Conservation (phyloP, 2,797 vertebrate genomes). For the Thamnophis elegans region DNA sequence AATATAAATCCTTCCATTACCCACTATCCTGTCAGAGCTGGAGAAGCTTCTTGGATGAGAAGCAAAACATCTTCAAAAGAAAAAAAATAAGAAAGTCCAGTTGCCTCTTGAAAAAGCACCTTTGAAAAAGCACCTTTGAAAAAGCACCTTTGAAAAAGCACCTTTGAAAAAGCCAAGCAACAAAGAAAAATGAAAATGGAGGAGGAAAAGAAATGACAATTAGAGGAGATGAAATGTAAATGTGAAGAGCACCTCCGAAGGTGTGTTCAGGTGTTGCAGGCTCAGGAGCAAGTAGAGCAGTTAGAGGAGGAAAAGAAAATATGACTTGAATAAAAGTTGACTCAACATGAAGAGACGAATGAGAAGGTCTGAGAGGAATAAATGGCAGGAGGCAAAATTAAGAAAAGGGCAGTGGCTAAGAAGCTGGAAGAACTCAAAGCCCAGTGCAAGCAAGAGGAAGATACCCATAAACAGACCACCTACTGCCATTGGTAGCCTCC, state of each 20-base stretch:
- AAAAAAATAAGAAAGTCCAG: too few relatives aligned
- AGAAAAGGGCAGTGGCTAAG: conserved; percentile 68
- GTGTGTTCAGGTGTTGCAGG: conserved; percentile 80
- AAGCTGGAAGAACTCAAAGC: conserved; percentile 74
- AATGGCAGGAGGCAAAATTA: conserved; percentile 75
- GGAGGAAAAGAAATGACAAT: conserved; percentile 86
- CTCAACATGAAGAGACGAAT: conserved; percentile 84
- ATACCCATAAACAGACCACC: conserved; percentile 72
- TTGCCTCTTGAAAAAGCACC: too few relatives aligned
- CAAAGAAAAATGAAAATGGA: conserved; percentile 88
- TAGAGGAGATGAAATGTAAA: conserved; percentile 89
- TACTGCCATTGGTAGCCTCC: too few relatives aligned
- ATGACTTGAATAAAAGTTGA: neutral
- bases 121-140: too few relatives aligned
- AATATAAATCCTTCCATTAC: too few relatives aligned
- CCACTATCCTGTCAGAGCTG: too few relatives aligned
- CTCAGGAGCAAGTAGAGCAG: conserved; percentile 85
- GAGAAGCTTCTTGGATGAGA: too few relatives aligned
- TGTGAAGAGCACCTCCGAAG: conserved; percentile 83
- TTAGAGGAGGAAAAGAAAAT: conserved; percentile 91
- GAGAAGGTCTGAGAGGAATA: conserved; percentile 79
- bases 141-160: conserved; percentile 49
- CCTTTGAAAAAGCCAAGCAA: conserved; percentile 74
- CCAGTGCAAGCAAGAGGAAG: conserved; percentile 83
- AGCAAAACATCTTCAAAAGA: too few relatives aligned